Evolutionary conservation across 2,888 invertebrate genomes (phyloP).

Genomic region (Chironomus tentans): DNA sequence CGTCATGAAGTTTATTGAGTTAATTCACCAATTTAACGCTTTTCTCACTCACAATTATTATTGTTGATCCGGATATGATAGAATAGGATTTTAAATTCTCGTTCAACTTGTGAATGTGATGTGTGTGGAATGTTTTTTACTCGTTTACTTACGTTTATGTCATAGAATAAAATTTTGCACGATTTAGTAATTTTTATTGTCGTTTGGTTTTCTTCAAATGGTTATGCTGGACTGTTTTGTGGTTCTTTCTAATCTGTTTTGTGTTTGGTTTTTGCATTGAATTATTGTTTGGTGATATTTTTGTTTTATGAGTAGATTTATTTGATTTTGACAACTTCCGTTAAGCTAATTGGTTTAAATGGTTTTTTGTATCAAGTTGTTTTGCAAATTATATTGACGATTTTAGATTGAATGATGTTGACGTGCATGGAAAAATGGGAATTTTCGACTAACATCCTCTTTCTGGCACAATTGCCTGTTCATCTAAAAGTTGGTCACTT

Average conservation of each 20-base stretch:
- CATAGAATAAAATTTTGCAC: neutral
- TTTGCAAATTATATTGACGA: too few relatives aligned
- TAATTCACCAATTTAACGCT: neutral
- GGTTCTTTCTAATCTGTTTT: neutral
- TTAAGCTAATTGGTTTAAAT: neutral
- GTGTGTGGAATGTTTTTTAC: neutral
- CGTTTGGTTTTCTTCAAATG: neutral
- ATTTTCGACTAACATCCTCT: too few relatives aligned
- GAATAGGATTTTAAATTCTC: conserved; percentile 2
- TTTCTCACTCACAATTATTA: neutral
- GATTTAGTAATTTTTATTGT: neutral
- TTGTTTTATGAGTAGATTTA: neutral
- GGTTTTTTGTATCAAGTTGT: too few relatives aligned
- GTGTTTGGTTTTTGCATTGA: too few relatives aligned
- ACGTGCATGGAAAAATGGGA: too few relatives aligned
- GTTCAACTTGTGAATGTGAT: neutral
- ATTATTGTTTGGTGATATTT: too few relatives aligned
- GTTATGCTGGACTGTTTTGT: neutral
- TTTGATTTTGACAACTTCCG: neutral
- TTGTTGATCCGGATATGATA: conserved; percentile 10
- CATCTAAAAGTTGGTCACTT: too few relatives aligned
- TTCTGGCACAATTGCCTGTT: too few relatives aligned
- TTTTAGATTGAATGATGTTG: too few relatives aligned
- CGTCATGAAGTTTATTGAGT: neutral
- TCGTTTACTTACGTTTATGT: neutral